Percentiles rank a stretch among this genome's conserved stretches.
Conservation (phyloP, 2,888 invertebrate genomes). For the Esperia sulphurella region DNA sequence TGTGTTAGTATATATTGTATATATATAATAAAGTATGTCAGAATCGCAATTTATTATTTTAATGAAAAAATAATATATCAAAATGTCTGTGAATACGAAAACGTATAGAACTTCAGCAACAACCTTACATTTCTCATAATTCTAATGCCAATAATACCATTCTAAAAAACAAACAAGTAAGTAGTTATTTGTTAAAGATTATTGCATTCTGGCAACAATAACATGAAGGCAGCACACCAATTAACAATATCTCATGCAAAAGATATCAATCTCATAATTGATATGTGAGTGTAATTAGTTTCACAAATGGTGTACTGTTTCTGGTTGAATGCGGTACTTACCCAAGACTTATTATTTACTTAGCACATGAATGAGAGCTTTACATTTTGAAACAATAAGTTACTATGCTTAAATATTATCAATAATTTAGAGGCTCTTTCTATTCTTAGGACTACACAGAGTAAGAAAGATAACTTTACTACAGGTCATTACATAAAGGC, state of each 20-base stretch:
- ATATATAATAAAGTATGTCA: neutral
- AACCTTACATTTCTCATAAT: neutral
- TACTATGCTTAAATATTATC: slow-evolving; percentile 29
- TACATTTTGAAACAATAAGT: slow-evolving; percentile 36
- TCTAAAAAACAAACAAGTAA: slow-evolving; percentile 18
- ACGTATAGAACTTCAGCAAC: neutral
- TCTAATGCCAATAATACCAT: neutral
- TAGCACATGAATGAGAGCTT: slow-evolving; percentile 24
- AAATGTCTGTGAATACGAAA: neutral
- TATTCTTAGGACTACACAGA: slow-evolving; percentile 30
- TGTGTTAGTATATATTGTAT: too few relatives aligned
- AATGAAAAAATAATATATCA: neutral
- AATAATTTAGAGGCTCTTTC: slow-evolving; percentile 35
- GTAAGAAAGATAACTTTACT: slow-evolving; percentile 36
- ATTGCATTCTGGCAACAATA: slow-evolving; percentile 42
- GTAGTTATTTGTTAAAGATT: slow-evolving; percentile 33
- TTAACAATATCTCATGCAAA: slow-evolving; percentile 35
- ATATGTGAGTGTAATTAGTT: slow-evolving; percentile 44
- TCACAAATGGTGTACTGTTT: slow-evolving; percentile 14
- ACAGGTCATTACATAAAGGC: slow-evolving; percentile 54
- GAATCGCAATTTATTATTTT: neutral
- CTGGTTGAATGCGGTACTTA: slow-evolving; percentile 11
- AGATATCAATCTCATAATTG: slow-evolving; percentile 35
- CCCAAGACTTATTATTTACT: slow-evolving; percentile 9
- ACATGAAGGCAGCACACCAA: slow-evolving; percentile 39